Evolutionary conservation across 2,888 invertebrate genomes (phyloP), one percentile per base, ranked within the genome.

Genomic region (Drosophila affinis): DNA sequence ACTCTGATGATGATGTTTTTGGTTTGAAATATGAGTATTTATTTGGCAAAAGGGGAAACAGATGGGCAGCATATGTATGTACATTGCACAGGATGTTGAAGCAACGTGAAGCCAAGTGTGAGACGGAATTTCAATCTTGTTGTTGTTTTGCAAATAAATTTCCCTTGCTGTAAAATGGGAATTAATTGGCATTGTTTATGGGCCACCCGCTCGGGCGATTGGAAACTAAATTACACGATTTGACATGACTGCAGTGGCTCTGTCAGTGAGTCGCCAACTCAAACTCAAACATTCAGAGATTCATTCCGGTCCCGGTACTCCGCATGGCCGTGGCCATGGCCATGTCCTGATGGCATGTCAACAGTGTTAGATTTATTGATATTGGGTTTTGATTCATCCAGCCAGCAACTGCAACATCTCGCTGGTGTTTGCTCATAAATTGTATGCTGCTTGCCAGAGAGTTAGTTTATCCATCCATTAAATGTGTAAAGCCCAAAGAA

Each of bases 281-380:
- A 39, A 39, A n/a, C 39, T n/a, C 39, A 39, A n/a, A 7, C 39
- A 39, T 39, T n/a, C 24, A 0, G 14, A 12, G 45, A 29, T 29
- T 58, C 60, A 27, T 29, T 10, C 12, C 44, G 32, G 44, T 27
- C 39, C 6, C 39, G 27, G 27, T 6, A 24, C 24, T 24, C 24
- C 21, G 18, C 18, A 18, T 18, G 18, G 18, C 18, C 18, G 18
- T 18, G 18, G 18, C 18, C 27, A 39, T 18, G 18, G 18, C 18
- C 27, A 39, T 61, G 79, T 56, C 51, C 71, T 69, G 74, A 73
- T 67, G 76, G 53, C 63, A 47, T 67, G 70, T 68, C 76, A 84
- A 65, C 69, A 61, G 78, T 56, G 54, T 62, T 57, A 84, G 81
- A 87, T 84, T 87, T 86, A 84, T 84, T 72, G 57, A 54, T 72